Percentiles rank a stretch among this genome's conserved stretches.
These are phyloP conservation scores for Thereuonema tuberculata DNA, from an alignment of 1,140 invertebrate species.

Conservation along the genomic window DNA sequence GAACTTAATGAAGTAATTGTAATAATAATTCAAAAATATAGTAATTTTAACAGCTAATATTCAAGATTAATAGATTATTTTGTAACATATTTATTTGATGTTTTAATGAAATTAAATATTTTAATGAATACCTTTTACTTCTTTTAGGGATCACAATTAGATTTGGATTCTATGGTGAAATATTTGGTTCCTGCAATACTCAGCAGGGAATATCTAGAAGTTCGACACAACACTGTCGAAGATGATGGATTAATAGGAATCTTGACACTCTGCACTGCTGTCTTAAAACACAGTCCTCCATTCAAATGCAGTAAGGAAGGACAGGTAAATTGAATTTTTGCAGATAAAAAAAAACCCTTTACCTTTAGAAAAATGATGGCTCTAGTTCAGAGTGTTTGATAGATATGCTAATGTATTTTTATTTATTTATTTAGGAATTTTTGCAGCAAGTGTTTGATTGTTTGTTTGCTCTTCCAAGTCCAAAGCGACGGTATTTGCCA, in stretches of 20 bases:
- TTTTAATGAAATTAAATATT: too few species aligned
- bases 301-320: constrained; percentile 70
- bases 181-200: constrained; percentile 58
- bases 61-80: too few species aligned
- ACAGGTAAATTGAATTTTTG: constrained; percentile 33
- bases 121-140: too few species aligned
- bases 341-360: too few species aligned
- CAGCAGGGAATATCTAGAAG: constrained; percentile 64
- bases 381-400: too few species aligned
- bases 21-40: too few species aligned
- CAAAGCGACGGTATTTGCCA: constrained; percentile 65
- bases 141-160: too few species aligned
- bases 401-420: too few species aligned
- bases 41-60: too few species aligned
- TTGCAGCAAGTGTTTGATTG: constrained; percentile 61
- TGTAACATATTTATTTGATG: too few species aligned
- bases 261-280: constrained; percentile 67
- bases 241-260: constrained; percentile 82
- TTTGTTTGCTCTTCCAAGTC: constrained; percentile 76
- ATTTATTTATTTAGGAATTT: constrained; percentile 16
- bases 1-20: too few species aligned
- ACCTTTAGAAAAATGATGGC: neutral
- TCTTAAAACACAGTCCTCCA: constrained; percentile 71
- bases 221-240: constrained; percentile 58
- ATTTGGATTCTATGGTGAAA: constrained; percentile 58